Evolutionary conservation across 2,888 invertebrate genomes (phyloP), one percentile per base, ranked within the genome.

Genomic region (Colletes collaris): DNA sequence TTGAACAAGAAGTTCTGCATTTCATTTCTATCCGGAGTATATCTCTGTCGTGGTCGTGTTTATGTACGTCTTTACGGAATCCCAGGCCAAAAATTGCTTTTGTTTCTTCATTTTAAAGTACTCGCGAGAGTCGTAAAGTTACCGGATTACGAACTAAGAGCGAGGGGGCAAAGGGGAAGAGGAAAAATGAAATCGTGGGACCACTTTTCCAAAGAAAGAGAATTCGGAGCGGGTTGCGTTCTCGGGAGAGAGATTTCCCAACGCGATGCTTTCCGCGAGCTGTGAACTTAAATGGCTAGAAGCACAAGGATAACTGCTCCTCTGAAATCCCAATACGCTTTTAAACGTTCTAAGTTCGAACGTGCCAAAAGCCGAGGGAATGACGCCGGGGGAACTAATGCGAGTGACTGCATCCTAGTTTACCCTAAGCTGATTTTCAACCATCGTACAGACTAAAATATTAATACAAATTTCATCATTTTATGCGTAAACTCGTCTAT

Each of bases 181-280:
- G 50, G 67, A 37, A 59, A 49, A 55, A 16, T 64, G 63, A n/a
- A 75, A 68, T 52, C 56, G 50, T 11, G 27, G n/a, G 70, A 11
- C 46, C 60, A 35, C 55, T 76, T 65, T 60, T 65, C 37, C 35
- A 62, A 75, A 53, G 63, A 58, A 68, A 50, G 60, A 74, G 74
- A 72, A 76, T 79, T 64, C 66, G 35, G 63, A 50, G 67, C 52
- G 0, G 53, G 74, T 82, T 72, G 67, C 40, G 49, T 56, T 60
- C 67, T 68, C 79, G 10, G 49, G 65, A 77, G 67, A 59, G 75
- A 81, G 70, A 73, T 83, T 83, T 75, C 75, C 83, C 82, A 72
- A 52, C 63, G 66, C 82, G 72, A 63, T 64, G 80, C 72, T 83
- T 77, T 53, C 70, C 56, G 65, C 56, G 60, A 71, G 44, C 63